Base-by-base conservation (phyloP, 1,140 invertebrate species). In the Halotydeus destructor region DNA sequence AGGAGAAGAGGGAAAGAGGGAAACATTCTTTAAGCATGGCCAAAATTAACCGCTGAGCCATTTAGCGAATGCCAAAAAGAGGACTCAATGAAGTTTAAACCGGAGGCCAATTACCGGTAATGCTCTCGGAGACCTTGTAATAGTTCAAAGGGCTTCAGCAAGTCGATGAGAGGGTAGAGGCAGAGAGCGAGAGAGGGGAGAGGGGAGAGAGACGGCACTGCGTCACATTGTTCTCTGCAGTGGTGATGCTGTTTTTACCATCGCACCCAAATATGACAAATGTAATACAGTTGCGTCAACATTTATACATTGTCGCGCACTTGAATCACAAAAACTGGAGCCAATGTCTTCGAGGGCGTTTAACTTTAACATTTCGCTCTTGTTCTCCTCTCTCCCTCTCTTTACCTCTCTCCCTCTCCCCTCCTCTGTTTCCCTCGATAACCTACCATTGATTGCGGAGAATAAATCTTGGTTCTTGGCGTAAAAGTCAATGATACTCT, bases 401-500 rank as follows among this genome's bases (percentile, higher is more conserved):
- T 14, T 9, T 30, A 14, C 8, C 8, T 30, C 14, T 30, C 27
- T 30, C 8, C 27, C 8, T 30, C 8, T 14, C 14, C 27, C 8
- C 14, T 14, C 27, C 14, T 9, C 14, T 9, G 14, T 14, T 9
- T 9, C 8, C 8, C 8, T 30, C 14, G 8, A 9, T 9, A 30
- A 30, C 14, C 14, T 30, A 9, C 8, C 27, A 9, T 30, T 9
- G 14, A 9, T 30, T 9, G 14, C 14, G 27, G 8, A 30, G 8
- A 9, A 30, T 30, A 30, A 30, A 38, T 38, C 62, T 41, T 64
- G 60, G 49, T 65, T 60, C 37, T 64, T 49, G 5, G 60, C 67
- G 49, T 67, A 71, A 50, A 60, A 69, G 38, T 68, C 55, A 43
- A 72, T 67, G 36, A 71, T 70, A 11, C 38, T 34, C 22, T 51